Evolutionary conservation across 2,113 vertebrate species (phyloP).

Genomic region (Ictalurus punctatus): DNA sequence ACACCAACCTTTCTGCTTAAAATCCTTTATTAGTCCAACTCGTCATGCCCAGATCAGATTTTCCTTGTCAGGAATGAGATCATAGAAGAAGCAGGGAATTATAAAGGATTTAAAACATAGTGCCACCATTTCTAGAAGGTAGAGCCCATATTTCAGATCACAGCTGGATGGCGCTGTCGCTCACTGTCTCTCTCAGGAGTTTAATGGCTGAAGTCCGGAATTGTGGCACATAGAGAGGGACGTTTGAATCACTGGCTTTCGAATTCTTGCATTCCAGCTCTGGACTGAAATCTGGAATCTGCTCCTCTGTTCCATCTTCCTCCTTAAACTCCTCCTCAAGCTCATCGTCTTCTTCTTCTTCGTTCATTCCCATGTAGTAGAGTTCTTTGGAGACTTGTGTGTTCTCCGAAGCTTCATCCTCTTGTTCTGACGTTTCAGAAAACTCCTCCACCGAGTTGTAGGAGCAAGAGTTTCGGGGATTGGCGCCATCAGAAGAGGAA

Average conservation of each 20-base stretch:
- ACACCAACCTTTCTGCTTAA: not conserved
- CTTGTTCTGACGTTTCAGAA: slow-evolving; percentile 76
- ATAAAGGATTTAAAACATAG: not conserved
- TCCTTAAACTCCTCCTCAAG: slow-evolving; percentile 57
- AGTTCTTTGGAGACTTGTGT: slow-evolving; percentile 63
- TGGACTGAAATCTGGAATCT: slow-evolving; percentile 60
- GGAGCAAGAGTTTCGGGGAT: slow-evolving; percentile 68
- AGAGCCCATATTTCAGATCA: slow-evolving; percentile 36
- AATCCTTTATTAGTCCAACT: not conserved
- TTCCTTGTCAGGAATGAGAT: slow-evolving; percentile 10
- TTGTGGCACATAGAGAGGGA: slow-evolving; percentile 84
- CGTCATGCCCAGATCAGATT: not conserved
- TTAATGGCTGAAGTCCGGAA: slow-evolving; percentile 73
- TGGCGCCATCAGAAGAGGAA: slow-evolving; percentile 52
- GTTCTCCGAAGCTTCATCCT: slow-evolving; percentile 60
- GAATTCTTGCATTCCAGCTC: slow-evolving; percentile 45
- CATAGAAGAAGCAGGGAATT: slow-evolving; percentile 12
- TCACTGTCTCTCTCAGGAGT: slow-evolving; percentile 60
- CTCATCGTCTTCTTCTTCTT: slow-evolving; percentile 57
- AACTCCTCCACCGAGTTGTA: slow-evolving; percentile 82
- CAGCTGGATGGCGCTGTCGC: slow-evolving; percentile 47
- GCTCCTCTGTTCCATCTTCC: slow-evolving; percentile 41
- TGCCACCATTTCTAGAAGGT: not conserved
- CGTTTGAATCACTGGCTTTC: slow-evolving; percentile 38
- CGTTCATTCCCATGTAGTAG: slow-evolving; percentile 76